Base-by-base conservation (phyloP, 2,888 invertebrate species). In the Sesia apiformis region DNA sequence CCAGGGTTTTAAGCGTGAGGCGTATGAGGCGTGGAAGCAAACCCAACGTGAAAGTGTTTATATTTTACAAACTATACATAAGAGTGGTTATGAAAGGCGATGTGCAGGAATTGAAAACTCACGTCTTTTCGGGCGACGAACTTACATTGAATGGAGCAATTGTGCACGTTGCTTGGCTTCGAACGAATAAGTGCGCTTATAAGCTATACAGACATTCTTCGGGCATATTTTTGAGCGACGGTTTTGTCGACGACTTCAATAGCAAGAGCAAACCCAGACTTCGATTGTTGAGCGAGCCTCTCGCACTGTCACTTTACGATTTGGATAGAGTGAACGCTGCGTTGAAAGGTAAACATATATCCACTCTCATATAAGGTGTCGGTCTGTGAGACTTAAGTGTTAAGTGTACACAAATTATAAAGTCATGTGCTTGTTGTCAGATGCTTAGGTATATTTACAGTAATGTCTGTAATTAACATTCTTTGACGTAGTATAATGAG, bases 261-360 rank as follows among this genome's bases (percentile, higher is more conserved):
- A 70, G 78, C 58, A 78, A 78, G 68, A 78, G 75, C 67, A 73
- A 72, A 65, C 76, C 76, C 43, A 78, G 82, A 43, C 75, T 89
- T 59, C 82, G 88, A 58, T 72, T 89, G 65, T 79, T 89, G 77
- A 85, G 84, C 73, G 88, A 87, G 78, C 87, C 88, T 59, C 83
- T 89, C 66, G 82, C 87, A 69, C 75, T 87, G 77, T 84, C 88
- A 63, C 83, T 87, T 67, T 88, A 87, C 69, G 88, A 87, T 78
- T 81, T 85, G 81, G 87, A 87, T 72, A 83, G 88, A 84, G 86
- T 89, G 65, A 87, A 86, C 76, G 87, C 87, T 64, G 87, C 89
- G 63, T 81, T 89, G 74, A 86, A 84, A 86, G 88, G 89, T 89
- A 88, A 88, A 86, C 84, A 72, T 86, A 84, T 79, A 76, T 8